Conservation (phyloP, 2,888 invertebrate species). For the Dorcus parallelipipedus region DNA sequence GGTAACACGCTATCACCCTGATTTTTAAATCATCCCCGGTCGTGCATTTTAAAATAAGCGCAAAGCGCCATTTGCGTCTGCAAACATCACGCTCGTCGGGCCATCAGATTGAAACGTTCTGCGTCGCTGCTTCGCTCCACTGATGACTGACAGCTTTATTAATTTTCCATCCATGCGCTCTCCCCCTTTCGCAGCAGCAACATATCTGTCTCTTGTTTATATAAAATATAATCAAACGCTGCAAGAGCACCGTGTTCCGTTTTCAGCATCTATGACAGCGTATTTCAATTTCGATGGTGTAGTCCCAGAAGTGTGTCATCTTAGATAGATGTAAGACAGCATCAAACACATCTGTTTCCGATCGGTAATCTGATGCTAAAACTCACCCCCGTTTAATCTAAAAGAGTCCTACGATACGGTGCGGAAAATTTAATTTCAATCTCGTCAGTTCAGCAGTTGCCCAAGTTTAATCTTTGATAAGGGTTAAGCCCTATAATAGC, state of each 20-base stretch:
- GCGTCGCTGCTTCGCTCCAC: slow-evolving; percentile 42
- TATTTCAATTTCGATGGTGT: slow-evolving; percentile 21
- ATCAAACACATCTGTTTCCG: not conserved
- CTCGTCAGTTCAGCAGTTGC: slow-evolving; percentile 55
- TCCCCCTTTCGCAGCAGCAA: slow-evolving; percentile 26
- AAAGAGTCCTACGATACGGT: no score
- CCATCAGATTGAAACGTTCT: slow-evolving; percentile 53
- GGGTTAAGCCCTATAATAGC: slow-evolving; percentile 33
- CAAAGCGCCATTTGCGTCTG: slow-evolving; percentile 51
- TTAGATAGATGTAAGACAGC: not conserved
- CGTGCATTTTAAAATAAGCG: slow-evolving; percentile 43
- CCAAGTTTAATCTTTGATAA: slow-evolving; percentile 56
- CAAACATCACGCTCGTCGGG: slow-evolving; percentile 40
- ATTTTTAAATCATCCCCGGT: slow-evolving; percentile 50
- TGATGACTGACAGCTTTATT: slow-evolving; percentile 75
- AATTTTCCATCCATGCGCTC: slow-evolving; percentile 59
- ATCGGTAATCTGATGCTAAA: no score
- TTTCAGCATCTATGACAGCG: slow-evolving; percentile 24
- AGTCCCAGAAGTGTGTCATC: slow-evolving; percentile 1
- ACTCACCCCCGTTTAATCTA: not conserved
- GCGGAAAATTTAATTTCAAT: slow-evolving; percentile 56
- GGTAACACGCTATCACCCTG: slow-evolving; percentile 45
- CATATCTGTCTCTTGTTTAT: slow-evolving; percentile 27
- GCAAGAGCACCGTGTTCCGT: slow-evolving; percentile 9
- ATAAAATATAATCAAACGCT: slow-evolving; percentile 33